Evolutionary conservation across 1,140 invertebrate species (phyloP), one percentile per base, ranked within the genome.

Genomic region (Solenopsis fugax): DNA sequence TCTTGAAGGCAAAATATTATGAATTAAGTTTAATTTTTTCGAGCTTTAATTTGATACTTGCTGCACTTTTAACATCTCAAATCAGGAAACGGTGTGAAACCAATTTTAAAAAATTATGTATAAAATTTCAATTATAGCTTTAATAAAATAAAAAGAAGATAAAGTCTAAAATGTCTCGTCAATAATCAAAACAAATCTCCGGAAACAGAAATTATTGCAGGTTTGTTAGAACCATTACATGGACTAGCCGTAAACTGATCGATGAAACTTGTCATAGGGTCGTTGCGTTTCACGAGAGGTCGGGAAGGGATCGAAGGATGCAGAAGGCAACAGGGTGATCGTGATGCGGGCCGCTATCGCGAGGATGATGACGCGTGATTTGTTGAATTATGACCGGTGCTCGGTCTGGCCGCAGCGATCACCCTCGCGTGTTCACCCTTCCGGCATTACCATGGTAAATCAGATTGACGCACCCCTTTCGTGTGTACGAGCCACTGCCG

Each of bases 311-410:
- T n/a, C 10, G 62, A 69, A 69, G 64, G 64, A 48, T 73, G 41
- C 54, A 60, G 24, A 73, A 73, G 54, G 80, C 69, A 84, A 75
- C 54, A 62, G 69, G n/a, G 7, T 60, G 67, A 67, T 58, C 67
- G 67, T 18, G 54, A 73, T 84, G 80, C 29, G 69, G 54, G 34
- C 21, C 71, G 75, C 69, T 89, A 89, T 89, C 72, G 67, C 16
- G 64, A 78, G 56, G 65, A 73, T 67, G 72, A 78, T 84, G 85
- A 89, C 62, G 89, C 85, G 88, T 87, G 89, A 90, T 90, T 90
- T 90, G 89, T 90, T 90, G 89, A 90, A 90, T 90, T 90, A 90
- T 87, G 85, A 87, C 76, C 89, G 64, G 48, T 37, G 72, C 77
- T 67, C 29, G 37, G 71, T 64, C 73, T 71, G 34, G 54, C 71